Evolutionary conservation across 1,140 invertebrate species (phyloP), one percentile per base, ranked within the genome.

Genomic region (Neomicropteryx cornuta): DNA sequence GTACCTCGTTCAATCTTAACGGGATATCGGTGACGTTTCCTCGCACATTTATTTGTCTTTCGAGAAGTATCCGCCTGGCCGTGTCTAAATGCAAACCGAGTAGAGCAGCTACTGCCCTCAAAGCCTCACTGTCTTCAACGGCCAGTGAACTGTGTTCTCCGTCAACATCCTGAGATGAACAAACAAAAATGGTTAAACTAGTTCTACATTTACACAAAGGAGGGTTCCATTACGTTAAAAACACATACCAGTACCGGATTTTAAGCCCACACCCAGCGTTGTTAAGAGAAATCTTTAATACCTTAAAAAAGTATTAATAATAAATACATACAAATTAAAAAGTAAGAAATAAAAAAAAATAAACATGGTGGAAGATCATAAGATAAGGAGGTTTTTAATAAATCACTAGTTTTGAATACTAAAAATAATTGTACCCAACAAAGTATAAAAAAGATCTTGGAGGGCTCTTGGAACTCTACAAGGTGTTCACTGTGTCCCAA

Each of bases 21-120:
- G 92, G 91, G 49, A 97, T 96, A 61, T 94, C 91, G 1, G 91
- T 96, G 29, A 96, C 87, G 59, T 92, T 95, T 4, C 92, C 92
- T 11, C 92, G 70, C 4, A 96, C 91, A 52, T 95, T 95, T 49
- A 97, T 96, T 64, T 94, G 91, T 14, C 91, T 61, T 43, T 83
- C 76, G n/a, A 95, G 66, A 14, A 87, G 72, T 4, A 92, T 84
- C 47, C 87, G 78, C 8, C 72, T 75, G 1, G 95, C 67, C 45
- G 82, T 81, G 23, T 84, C 79, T 13, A 74, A 58, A 20, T 83
- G 72, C 14, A 97, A 65, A 1, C 89, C 88, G 33, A 97, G 62
- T 10, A 96, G 61, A 18, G 73, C 75, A 1, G 89, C 84, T 1
- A 94, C 75, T 4, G 75, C 88, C 4, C 70, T 69, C 20, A 94